Base-by-base conservation (phyloP, 2,113 vertebrate species). In the Elachura formosa region DNA sequence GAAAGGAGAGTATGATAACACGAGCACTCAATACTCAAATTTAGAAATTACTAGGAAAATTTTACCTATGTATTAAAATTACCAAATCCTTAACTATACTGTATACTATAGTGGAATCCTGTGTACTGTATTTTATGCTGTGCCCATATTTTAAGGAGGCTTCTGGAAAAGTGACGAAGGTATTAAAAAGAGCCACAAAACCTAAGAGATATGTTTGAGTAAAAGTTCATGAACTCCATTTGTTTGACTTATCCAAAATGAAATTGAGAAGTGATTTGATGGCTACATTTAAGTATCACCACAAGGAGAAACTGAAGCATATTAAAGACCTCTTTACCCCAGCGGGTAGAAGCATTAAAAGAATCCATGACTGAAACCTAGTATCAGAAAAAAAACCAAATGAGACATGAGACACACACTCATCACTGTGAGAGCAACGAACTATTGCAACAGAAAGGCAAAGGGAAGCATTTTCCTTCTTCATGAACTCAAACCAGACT, bases 41-140 rank as follows among this genome's bases (percentile, higher is more conserved):
- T n/a, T 4, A 34, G n/a, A 71, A 75, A 85, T 36, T 18, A 80
- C 20, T 43, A 61, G 24, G n/a, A 83, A 73, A 66, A 69, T 13
- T 34, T 52, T 80, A 68, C 21, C 33, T 49, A 13, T 17, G 5
- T 41, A 66, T 41, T 74, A 80, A 74, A 89, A 72, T 18, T 22
- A 64, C 5, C 10, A 83, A 68, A 48, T 48, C 72, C 14, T 89
- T 83, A 52, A 45, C 34, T 33, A 11, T 41, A 43, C 20, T 48
- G 56, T 71, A 77, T 64, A 34, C 31, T 25, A 14, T 36, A 41
- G 19, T 63, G 55, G 86, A 75, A 67, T 54, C 7, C 20, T 38
- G 12, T 20, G n/a, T 4, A 45, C 2, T 0, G 0, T 48, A 61
- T 36, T 61, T 46, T 82, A 55, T 56, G 36, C n/a, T 40, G 20